Base-by-base conservation (phyloP, 2,888 invertebrate genomes). In the Leptarthrus brevirostris region DNA sequence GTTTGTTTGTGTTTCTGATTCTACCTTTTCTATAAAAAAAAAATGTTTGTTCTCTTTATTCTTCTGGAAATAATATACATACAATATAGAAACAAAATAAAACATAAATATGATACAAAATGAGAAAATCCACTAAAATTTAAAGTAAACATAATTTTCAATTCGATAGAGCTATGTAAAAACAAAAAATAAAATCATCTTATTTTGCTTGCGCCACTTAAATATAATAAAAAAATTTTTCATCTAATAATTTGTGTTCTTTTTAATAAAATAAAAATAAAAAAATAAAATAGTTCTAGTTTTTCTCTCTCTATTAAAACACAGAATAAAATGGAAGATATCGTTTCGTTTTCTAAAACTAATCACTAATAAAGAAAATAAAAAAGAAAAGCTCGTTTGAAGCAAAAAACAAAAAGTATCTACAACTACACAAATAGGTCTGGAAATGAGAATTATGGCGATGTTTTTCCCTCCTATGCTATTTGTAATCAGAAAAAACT, bases 301-400 rank as follows among this genome's bases (percentile, higher is more conserved):
- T 12, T n/a, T 40, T 40, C 12, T 40, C 3, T 40, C n/a, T 40
- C n/a, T 40, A 58, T 10, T 58, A 64, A 40, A 64, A 64, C 64
- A 64, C 64, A 64, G 64, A 44, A 64, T 64, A n/a, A 20, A 40
- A 20, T 64, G 64, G 64, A 64, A 64, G 64, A 64, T 64, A 64
- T 24, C 24, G 64, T 64, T 64, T 20, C 36, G 20, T 40, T 20
- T 64, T 44, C 22, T 64, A 47, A n/a, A 26, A 40, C 14, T 44
- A 44, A 24, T 18, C 20, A 30, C 8, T 30, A 30, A 30, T 5
- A 30, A 30, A 30, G 4, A 30, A 30, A 30, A 30, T 30, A 30
- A 30, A 30, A 30, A 30, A 30, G 8, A 8, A 8, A 8, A 30
- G n/a, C n/a, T n/a, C n/a, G n/a, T n/a, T n/a, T n/a, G n/a, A n/a